A percentile compares a stretch with the other conserved stretches of the same genome.
phyloP scores from a whole-genome alignment of 2,797 vertebrate genomes.

The Okamejei kenojei region DNA sequence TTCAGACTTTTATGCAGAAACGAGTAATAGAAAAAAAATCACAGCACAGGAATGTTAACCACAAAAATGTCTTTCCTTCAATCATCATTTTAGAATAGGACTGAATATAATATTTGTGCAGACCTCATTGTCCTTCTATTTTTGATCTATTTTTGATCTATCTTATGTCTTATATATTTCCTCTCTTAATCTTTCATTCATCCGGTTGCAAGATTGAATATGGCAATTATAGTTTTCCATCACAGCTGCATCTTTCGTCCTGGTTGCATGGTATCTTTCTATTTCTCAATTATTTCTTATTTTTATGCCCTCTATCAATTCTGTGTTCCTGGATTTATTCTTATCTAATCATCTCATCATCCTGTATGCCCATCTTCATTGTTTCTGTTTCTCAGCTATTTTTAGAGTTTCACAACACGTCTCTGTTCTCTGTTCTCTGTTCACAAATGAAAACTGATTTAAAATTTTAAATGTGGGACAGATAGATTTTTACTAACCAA shows the following conservation, averaged over 20 bases:
- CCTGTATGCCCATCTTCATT: neutral
- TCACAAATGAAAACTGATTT: too few relatives aligned
- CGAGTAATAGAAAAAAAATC: neutral
- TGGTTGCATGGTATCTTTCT: neutral
- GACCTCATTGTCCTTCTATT: neutral
- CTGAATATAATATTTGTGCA: neutral
- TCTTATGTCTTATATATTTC: neutral
- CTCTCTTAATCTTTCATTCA: neutral
- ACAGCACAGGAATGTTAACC: neutral
- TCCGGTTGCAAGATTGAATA: neutral
- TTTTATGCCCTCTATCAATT: neutral
- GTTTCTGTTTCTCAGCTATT: neutral
- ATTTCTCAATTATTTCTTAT: neutral
- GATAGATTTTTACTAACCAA: too few relatives aligned
- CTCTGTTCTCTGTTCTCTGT: neutral
- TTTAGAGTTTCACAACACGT: neutral
- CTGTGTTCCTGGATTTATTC: neutral
- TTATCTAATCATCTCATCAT: neutral
- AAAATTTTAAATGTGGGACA: too few relatives aligned
- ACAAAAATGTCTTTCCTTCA: neutral
- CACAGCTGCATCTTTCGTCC: neutral
- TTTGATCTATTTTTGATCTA: neutral
- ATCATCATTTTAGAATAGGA: neutral
- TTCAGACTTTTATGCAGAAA: neutral
- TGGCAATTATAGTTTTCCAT: neutral